Conservation (phyloP, 2,888 invertebrate species). For the Synergus laeviventris region DNA sequence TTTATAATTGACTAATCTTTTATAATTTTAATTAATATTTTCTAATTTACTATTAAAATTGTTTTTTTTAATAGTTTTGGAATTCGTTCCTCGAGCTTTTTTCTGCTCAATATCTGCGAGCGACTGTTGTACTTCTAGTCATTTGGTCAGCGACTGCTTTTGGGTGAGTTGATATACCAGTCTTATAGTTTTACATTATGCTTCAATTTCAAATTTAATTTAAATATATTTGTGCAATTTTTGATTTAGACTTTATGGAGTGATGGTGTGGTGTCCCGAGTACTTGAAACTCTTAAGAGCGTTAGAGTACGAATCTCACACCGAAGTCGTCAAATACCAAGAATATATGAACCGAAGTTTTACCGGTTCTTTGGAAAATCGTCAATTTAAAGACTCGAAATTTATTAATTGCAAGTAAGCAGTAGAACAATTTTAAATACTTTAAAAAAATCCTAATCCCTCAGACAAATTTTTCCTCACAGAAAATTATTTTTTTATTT, state of each 20-base stretch:
- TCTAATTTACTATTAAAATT: constrained; percentile 42
- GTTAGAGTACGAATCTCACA: constrained; percentile 73
- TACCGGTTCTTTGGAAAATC: constrained; percentile 82
- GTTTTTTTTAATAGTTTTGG: constrained; percentile 79
- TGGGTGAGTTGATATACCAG: constrained; percentile 73
- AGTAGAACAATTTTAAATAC: background rate
- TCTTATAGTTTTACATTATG: background rate
- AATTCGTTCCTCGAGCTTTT: constrained; percentile 84
- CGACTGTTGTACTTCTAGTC: constrained; percentile 81
- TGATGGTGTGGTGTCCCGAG: constrained; percentile 80
- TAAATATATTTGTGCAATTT: background rate
- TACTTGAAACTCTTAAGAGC: constrained; percentile 74
- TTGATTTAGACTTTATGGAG: constrained; percentile 77
- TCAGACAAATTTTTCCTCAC: background rate
- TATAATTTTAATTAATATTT: background rate
- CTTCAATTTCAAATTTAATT: background rate
- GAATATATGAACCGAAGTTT: constrained; percentile 77
- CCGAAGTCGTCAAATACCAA: constrained; percentile 67
- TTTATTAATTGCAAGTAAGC: constrained; percentile 80
- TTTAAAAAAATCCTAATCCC: background rate
- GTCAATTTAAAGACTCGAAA: constrained; percentile 79
- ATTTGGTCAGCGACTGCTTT: constrained; percentile 80
- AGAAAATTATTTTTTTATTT: constrained; percentile 44
- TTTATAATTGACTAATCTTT: background rate
- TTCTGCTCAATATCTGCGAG: constrained; percentile 80